Evolutionary conservation across 35 echinoderm and acorn worm genomes (phyloP), one percentile per base, ranked within the genome.

Genomic region (Anneissia japonica): DNA sequence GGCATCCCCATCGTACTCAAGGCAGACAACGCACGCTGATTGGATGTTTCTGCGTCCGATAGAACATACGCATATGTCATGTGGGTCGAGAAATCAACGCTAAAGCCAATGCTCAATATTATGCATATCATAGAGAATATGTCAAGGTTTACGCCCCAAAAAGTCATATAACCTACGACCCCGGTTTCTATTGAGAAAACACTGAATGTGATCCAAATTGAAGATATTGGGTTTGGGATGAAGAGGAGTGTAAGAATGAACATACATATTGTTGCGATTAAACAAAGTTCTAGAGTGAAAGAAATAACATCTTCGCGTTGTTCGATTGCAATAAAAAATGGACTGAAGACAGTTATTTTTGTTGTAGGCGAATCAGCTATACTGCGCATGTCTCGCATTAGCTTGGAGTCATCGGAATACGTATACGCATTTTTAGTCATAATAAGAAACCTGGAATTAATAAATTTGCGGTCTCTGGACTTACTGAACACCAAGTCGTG

Each of bases 81-180:
- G 56, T 96, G 93, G 26, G 93, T 90, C 16, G 93, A 96, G 75
- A 92, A 92, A 39, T 96, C 90, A 16, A 96, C 93, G 64, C 93
- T 96, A 46, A 96, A 96, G 0, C 93, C 93, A 30, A 96, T 96
- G 34, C 90, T 89, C 0, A 96, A 73, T 30, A 96, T 87, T 32
- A 96, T 89, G 40, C 84, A 89, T 23, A 96, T 90, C 23, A 96
- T 87, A 10, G 93, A 91, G 36, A 96, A 90, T 30, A 91, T 88
- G 35, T 92, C 87, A 31, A 96, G 84, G 30, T 40, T 81, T 12
- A 96, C 90, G 12, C 79, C 79, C 90, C 90, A 92, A 21, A 92
- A 37, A 19, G 79, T 46, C 88, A 96, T 91, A 80, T 92, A 96
- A 12, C 93, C 93, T 30, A 92, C 31, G 23, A 96, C 93, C 37